Percentiles rank a stretch among this genome's conserved stretches.
Evolutionary conservation across 2,113 vertebrate genomes (phyloP).

Genomic region (Rhynchopsitta pachyrhyncha): DNA sequence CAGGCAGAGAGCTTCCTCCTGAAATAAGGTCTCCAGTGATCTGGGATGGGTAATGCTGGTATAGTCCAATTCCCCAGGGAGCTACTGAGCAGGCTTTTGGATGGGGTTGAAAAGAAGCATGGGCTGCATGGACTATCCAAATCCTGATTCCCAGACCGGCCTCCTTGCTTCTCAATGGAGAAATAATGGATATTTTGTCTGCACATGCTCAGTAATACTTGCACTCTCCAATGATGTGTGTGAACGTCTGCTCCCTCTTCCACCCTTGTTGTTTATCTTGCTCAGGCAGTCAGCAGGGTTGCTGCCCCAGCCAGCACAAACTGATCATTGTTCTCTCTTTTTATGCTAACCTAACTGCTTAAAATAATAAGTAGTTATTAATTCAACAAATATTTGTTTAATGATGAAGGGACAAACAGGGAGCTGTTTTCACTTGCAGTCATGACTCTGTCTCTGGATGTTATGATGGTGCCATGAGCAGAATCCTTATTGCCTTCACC

Average conservation of each 20-base stretch:
- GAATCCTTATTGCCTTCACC: neutral
- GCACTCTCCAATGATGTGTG: neutral
- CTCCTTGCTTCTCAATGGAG: neutral
- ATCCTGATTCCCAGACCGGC: neutral
- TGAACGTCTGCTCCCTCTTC: neutral
- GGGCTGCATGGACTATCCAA: neutral
- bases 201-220: neutral
- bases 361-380: neutral
- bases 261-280: neutral
- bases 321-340: neutral
- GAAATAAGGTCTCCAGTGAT: neutral
- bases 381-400: constrained; percentile 1
- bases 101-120: neutral
- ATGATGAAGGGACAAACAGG: neutral
- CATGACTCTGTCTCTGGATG: neutral
- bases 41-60: too few relatives aligned
- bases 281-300: neutral
- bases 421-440: neutral
- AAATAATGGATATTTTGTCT: neutral
- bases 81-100: neutral
- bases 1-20: neutral
- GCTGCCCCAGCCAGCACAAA: neutral
- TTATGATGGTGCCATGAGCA: neutral
- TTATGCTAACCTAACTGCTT: neutral
- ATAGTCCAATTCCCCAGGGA: neutral